Evolutionary conservation across 2,113 vertebrate species (phyloP).

Genomic region (Anguilla rostrata): DNA sequence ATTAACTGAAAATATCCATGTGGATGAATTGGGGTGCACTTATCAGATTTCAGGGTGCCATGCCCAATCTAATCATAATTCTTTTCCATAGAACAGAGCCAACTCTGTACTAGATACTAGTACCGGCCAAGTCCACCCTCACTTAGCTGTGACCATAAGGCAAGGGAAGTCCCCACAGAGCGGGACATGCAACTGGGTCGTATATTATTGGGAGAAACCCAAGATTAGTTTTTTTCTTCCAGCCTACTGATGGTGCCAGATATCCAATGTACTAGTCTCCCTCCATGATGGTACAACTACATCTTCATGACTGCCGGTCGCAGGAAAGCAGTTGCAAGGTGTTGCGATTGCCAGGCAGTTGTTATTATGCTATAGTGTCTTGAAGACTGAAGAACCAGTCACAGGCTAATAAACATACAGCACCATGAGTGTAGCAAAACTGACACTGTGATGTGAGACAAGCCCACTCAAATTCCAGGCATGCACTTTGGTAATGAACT

Average conservation of each 20-base stretch:
- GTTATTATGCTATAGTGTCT: no score
- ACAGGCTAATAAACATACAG: no score
- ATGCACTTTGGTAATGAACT: background rate
- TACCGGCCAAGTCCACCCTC: background rate
- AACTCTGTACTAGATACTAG: no score
- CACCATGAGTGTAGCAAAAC: background rate
- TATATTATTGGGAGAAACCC: background rate
- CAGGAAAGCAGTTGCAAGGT: no score
- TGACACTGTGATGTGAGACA: background rate
- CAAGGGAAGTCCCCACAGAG: background rate
- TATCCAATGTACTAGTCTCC: no score
- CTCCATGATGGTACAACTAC: no score
- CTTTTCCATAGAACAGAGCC: background rate
- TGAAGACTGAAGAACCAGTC: no score
- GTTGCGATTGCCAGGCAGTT: no score
- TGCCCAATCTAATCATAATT: background rate
- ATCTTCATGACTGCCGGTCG: background rate
- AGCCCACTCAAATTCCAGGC: background rate
- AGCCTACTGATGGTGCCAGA: background rate
- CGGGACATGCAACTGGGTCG: background rate
- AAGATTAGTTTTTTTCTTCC: background rate
- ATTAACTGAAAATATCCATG: no score
- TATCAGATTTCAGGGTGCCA: background rate
- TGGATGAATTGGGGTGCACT: no score
- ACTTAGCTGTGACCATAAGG: background rate